These are phyloP conservation scores for Beroe forskalii DNA, from an alignment of 37 sponge, comb jelly and placozoan species.

Conservation along the genomic window DNA sequence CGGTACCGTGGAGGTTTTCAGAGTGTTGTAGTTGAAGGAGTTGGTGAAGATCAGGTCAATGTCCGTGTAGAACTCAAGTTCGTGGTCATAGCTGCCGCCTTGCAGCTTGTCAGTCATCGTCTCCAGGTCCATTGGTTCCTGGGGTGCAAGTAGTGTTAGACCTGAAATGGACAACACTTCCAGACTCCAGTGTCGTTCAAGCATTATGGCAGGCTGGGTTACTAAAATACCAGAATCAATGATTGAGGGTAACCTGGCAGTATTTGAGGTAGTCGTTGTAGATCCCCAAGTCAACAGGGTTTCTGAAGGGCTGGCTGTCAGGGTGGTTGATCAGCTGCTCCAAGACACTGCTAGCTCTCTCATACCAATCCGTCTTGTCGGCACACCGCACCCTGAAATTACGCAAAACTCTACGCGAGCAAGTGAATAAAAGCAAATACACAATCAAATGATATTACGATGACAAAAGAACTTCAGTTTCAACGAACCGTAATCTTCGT, in stretches of 20 bases:
- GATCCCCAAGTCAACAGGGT: constrained; percentile 6
- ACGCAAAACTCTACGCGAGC: not conserved
- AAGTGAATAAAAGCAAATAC: too few relatives aligned
- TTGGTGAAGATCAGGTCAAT: constrained; percentile 42
- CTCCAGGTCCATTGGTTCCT: constrained; percentile 61
- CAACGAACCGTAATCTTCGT: constrained; percentile 50
- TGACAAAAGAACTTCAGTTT: too few relatives aligned
- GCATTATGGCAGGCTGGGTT: too few relatives aligned
- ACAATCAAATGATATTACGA: too few relatives aligned
- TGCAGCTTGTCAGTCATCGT: constrained; percentile 46
- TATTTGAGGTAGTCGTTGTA: constrained; percentile 65
- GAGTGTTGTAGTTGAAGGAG: constrained; percentile 31
- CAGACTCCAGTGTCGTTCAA: too few relatives aligned
- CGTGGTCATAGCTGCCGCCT: not conserved
- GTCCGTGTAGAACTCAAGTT: constrained; percentile 13
- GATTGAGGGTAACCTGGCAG: constrained; percentile 63
- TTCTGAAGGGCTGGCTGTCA: constrained; percentile 31
- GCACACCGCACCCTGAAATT: constrained; percentile 1
- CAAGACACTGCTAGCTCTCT: constrained; percentile 11
- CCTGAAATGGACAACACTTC: too few relatives aligned
- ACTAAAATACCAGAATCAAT: not conserved
- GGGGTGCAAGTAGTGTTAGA: not conserved
- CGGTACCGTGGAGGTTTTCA: constrained; percentile 18
- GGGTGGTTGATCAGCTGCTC: constrained; percentile 1
- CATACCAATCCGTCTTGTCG: constrained; percentile 29